These are phyloP conservation scores for Pseudococcus jackbeardsleyi DNA, from an alignment of 2,888 invertebrate genomes.

Conservation along the genomic window DNA sequence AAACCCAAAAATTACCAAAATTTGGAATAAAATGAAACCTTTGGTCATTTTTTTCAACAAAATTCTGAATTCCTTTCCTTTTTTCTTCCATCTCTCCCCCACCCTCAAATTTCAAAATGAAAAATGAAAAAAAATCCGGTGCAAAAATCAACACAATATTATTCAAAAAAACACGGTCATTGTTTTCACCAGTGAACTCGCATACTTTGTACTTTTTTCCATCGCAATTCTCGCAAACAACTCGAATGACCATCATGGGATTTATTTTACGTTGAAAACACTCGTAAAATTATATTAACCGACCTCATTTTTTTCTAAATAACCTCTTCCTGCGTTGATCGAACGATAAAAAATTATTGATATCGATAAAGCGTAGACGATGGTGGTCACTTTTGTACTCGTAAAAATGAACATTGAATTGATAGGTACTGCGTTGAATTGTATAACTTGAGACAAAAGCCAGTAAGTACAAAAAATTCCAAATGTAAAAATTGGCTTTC, in stretches of 20 bases:
- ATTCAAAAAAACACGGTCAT: not conserved
- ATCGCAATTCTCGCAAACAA: not conserved
- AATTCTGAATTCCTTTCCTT: no score
- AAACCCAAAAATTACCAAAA: no score
- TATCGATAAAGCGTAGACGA: not conserved
- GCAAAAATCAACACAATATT: not conserved
- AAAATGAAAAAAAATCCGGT: not conserved
- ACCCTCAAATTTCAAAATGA: no score
- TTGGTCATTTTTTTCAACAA: no score
- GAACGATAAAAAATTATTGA: constrained; percentile 2
- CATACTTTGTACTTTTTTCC: not conserved
- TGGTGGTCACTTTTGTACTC: not conserved
- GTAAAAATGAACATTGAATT: no score
- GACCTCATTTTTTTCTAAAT: constrained; percentile 2
- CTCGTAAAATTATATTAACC: constrained; percentile 22
- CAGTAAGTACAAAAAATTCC: no score
- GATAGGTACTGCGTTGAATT: no score
- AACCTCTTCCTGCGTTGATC: constrained; percentile 1
- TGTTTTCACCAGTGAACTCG: not conserved
- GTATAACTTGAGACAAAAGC: no score
- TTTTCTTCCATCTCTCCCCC: no score
- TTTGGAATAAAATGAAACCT: no score
- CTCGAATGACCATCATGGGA: constrained; percentile 8
- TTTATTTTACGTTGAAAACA: not conserved
- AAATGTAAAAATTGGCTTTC: no score